Evolutionary conservation across 2,797 vertebrate genomes (phyloP).

Genomic region (Mionectes olivaceus): DNA sequence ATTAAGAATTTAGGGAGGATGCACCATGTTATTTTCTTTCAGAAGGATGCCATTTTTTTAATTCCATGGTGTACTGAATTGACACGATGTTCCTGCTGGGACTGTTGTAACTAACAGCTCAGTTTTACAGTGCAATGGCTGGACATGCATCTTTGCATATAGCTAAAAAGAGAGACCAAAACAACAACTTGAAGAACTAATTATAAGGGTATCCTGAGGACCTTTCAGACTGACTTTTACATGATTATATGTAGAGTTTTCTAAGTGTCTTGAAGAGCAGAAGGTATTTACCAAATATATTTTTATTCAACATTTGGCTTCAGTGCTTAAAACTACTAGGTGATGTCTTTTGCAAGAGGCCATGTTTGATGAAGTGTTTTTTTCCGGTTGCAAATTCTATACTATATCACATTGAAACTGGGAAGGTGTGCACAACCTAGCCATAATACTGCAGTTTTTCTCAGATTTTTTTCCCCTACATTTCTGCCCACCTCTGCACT

Average conservation of each 20-base stretch:
- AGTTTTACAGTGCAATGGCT: background rate
- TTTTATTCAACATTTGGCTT: background rate
- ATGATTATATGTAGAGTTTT: background rate
- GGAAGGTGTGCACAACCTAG: background rate
- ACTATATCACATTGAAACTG: background rate
- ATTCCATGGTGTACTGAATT: background rate
- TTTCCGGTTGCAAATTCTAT: background rate
- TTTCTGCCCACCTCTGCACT: background rate
- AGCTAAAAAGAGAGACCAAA: background rate
- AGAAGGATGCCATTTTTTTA: background rate
- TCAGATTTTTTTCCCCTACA: accelerated
- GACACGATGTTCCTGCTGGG: background rate
- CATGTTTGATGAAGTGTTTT: background rate
- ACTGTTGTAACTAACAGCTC: background rate
- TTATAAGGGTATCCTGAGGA: background rate
- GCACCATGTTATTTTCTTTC: background rate
- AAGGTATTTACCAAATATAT: background rate
- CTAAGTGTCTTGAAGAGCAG: background rate
- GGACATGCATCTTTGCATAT: background rate
- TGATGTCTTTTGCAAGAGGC: background rate
- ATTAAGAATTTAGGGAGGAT: background rate
- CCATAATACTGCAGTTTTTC: background rate
- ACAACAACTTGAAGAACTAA: background rate
- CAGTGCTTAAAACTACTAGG: background rate
- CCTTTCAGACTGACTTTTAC: background rate